phyloP scores from a whole-genome alignment of 64 coral and sea anemone genomes.

The Montipora capricornis region DNA sequence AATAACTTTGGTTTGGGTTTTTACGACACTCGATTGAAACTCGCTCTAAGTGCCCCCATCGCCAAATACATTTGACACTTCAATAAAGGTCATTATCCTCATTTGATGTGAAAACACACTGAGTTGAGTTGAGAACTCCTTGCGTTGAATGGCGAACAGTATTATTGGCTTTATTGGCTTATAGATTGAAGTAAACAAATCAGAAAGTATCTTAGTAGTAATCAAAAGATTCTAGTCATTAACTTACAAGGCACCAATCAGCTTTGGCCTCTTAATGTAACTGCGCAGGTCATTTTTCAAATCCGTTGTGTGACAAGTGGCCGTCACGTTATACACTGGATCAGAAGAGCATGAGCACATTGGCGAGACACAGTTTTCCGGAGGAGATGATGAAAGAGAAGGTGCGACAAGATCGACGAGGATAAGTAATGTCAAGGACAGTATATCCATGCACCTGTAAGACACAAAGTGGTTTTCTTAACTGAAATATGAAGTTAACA shows the following conservation, averaged over 20 bases:
- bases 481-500: too few relatives aligned
- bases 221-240: neutral
- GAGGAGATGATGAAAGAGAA: neutral
- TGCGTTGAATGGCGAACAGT: too few relatives aligned
- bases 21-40: too few relatives aligned
- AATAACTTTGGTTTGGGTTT: too few relatives aligned
- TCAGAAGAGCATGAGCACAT: neutral
- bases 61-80: too few relatives aligned
- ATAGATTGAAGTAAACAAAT: too few relatives aligned
- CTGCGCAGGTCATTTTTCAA: neutral
- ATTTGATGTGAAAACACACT: too few relatives aligned
- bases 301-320: constrained; percentile 20
- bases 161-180: too few relatives aligned
- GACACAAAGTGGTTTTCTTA: neutral
- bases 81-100: too few relatives aligned
- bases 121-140: too few relatives aligned
- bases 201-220: too few relatives aligned
- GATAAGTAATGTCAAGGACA: neutral
- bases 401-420: neutral
- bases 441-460: constrained; percentile 5
- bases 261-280: constrained; percentile 1
- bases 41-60: too few relatives aligned
- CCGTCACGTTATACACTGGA: neutral
- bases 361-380: neutral
- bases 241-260: constrained; percentile 19